Base-by-base conservation (phyloP, 2,113 vertebrate species). In the Pachyramphus minor region DNA sequence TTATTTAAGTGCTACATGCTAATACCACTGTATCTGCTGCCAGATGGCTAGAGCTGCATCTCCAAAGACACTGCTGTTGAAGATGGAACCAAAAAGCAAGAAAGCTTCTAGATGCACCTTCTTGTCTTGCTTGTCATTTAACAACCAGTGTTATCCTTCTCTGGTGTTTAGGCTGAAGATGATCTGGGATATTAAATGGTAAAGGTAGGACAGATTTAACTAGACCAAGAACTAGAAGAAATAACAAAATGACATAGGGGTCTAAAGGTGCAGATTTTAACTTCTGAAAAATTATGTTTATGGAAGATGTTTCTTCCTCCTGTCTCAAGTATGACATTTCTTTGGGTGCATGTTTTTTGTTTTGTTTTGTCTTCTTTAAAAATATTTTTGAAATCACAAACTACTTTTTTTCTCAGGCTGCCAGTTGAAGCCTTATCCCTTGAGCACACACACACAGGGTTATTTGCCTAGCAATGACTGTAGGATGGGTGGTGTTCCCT, bases 371-470 rank as follows among this genome's bases (percentile, higher is more conserved):
- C 6, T 41, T 73, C 66, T 58, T 37, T 28, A 37, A 19, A 62
- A 22, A 13, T 45, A 25, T 50, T 88, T 59, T 90, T 90, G 6
- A 41, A 58, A 67, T 62, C 28, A 35, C 5, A 85, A n/a, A 30
- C 5, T 0, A 47, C 9, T 35, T 85, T 18, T 1, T 85, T 37
- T 37, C 12, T 6, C 0, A 0, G 12, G 8, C 31, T 82, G 22
- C 9, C 22, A 85, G 16, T 5, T 74, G 30, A 89, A 83, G 8
- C 6, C 19, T 35, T 28, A 17, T 13, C 6, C 12, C 8, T 20
- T 7, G 44, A 21, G 8, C 9, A 23, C 0, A 1, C 14, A 31
- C 17, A 14, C 10, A 6, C 37, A 81, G 8, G 3, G 9, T 3
- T 42, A 18, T 5, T 66, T 75, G 4, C 21, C 50, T 77, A 37